phyloP scores from a whole-genome alignment of 2,113 vertebrate species.

The Melospiza georgiana region DNA sequence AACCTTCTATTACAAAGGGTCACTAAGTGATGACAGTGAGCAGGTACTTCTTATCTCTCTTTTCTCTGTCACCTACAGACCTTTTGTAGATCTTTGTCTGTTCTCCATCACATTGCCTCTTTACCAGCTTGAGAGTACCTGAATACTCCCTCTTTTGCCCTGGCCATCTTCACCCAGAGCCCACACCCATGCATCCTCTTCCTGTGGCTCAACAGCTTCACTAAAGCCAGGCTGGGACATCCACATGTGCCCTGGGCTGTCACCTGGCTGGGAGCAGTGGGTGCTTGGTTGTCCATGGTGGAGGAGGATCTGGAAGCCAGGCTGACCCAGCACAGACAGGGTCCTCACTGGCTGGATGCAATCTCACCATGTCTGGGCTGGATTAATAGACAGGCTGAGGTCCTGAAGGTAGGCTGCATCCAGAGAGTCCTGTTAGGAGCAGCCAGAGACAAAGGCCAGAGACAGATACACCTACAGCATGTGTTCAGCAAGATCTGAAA shows the following conservation, averaged over 20 bases:
- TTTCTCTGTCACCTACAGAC: neutral
- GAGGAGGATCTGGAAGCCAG: neutral
- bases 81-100: neutral
- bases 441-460: neutral
- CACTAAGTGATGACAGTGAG: neutral
- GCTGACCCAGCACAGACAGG: fast-evolving
- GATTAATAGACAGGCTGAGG: neutral
- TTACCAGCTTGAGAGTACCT: neutral
- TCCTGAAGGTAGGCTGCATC: neutral
- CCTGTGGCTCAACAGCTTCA: neutral
- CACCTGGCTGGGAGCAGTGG: neutral
- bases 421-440: neutral
- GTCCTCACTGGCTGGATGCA: fast-evolving
- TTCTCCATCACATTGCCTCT: neutral
- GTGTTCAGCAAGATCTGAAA: neutral
- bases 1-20: neutral
- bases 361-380: neutral
- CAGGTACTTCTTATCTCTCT: neutral
- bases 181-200: neutral
- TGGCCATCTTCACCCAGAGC: neutral
- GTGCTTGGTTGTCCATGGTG: neutral
- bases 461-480: neutral
- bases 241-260: neutral
- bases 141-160: neutral
- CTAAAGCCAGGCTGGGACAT: neutral